Evolutionary conservation across 2,888 invertebrate species (phyloP), one percentile per base, ranked within the genome.

Genomic region (Stictocephala bisonia): DNA sequence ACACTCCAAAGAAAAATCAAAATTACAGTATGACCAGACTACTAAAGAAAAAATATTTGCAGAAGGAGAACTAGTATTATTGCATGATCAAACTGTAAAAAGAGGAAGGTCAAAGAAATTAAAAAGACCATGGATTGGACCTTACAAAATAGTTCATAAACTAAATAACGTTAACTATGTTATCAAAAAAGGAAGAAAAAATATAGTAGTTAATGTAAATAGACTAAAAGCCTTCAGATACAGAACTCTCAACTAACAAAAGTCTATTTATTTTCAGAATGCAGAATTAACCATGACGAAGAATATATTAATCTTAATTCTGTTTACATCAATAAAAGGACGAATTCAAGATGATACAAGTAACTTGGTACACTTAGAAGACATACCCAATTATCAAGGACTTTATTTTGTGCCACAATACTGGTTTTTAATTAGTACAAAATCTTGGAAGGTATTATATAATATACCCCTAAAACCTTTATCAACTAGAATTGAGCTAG

Each of bases 31-130:
- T 66, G 66, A 66, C 22, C 22, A 44, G n/a, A 66, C 22, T 3
- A 3, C 66, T 22, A 26, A 1, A 44, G 27, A 20, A 13, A 66
- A 26, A n/a, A n/a, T 7, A 13, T 66, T 66, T 44, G 13, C 22
- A n/a, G 44, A 41, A 44, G 66, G 66, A 22, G 66, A 66, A 6
- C 15, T 26, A n/a, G 66, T 66, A 15, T 44, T 66, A 44, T 15
- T 66, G 13, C 29, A 66, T 26, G 44, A 66, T 44, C 24, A 66
- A 1, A 66, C 66, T 2, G 66, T 66, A 22, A 66, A 66, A 31
- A 3, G 66, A 44, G 66, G 66, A 2, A 44, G 66, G 44, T 66
- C 66, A 1, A 66, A 44, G 13, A 66, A 66, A 44, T n/a, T 66
- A 24, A 66, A 66, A 44, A 20, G 66, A 41, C 66, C 66, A 3